Conservation (phyloP, 2,797 vertebrate species). For the Synanceia verrucosa region DNA sequence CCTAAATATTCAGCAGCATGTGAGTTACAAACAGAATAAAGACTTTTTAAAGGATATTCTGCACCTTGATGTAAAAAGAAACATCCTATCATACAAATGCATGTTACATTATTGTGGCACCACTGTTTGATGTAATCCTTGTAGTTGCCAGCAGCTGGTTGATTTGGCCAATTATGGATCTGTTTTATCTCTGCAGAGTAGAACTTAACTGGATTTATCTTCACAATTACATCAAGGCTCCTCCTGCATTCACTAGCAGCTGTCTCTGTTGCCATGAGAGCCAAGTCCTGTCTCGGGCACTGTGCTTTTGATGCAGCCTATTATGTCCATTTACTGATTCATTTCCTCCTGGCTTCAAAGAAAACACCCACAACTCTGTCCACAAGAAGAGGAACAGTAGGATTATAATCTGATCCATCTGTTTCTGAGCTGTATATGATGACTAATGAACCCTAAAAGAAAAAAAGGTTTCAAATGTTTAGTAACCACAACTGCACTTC, state of each 20-base stretch:
- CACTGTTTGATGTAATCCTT: not conserved
- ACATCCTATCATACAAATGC: too few relatives aligned
- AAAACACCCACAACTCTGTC: not conserved
- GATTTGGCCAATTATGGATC: conserved; percentile 1
- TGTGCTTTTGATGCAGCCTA: conserved; percentile 55
- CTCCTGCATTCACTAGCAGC: conserved; percentile 43
- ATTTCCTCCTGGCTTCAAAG: conserved; percentile 46
- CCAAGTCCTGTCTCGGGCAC: conserved; percentile 49
- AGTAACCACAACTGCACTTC: not conserved
- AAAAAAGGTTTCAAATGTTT: not conserved
- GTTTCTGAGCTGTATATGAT: not conserved
- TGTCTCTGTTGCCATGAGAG: conserved; percentile 79
- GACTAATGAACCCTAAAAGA: not conserved
- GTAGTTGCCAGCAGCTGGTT: conserved; percentile 3
- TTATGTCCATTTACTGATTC: conserved; percentile 38
- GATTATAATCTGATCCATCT: not conserved
- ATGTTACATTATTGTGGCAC: not conserved
- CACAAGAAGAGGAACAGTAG: not conserved
- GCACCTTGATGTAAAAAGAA: not conserved
- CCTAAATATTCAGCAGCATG: not conserved
- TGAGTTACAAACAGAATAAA: not conserved
- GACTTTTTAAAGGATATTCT: not conserved
- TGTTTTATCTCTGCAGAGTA: conserved; percentile 16
- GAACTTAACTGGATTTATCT: conserved; percentile 5
- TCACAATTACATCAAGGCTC: conserved; percentile 56